Conservation (phyloP, 2,888 invertebrate species). For the Scaptomyza reducta region DNA sequence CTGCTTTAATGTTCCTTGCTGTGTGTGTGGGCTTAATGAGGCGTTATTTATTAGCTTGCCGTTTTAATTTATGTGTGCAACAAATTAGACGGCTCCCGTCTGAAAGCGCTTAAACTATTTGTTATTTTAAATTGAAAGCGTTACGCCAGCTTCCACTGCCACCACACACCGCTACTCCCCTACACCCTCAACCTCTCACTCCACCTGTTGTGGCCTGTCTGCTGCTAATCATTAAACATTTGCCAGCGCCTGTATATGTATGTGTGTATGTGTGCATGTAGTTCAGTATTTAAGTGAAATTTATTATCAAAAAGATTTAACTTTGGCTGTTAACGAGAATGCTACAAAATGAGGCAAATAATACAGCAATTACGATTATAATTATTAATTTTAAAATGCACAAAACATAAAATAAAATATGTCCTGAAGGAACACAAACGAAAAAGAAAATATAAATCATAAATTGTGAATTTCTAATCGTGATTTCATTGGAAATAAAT, state of each 20-base stretch:
- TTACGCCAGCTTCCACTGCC: not conserved
- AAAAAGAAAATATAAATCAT: no score
- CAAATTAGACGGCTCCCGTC: conserved; percentile 68
- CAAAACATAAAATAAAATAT: not conserved
- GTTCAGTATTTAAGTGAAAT: conserved; percentile 43
- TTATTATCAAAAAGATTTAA: conserved; percentile 48
- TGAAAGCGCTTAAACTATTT: conserved; percentile 64
- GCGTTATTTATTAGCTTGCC: conserved; percentile 73
- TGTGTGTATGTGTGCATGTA: conserved; percentile 15
- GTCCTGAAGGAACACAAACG: no score
- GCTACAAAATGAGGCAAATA: not conserved
- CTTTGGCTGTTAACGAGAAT: not conserved
- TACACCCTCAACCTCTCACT: no score
- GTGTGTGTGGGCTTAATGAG: conserved; percentile 65
- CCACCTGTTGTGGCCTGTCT: conserved; percentile 17
- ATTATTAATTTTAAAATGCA: not conserved
- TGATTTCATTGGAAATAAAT: no score
- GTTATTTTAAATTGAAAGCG: conserved; percentile 65
- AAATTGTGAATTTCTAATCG: no score
- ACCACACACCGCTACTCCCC: not conserved
- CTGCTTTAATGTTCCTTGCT: not conserved
- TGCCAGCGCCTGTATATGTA: conserved; percentile 15
- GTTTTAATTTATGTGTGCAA: conserved; percentile 74
- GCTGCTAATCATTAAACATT: conserved; percentile 59
- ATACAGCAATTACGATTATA: not conserved